A percentile compares a stretch with the other conserved stretches of the same genome.
Conservation (phyloP, 2,797 vertebrate genomes). For the Jordanella pulchra region DNA sequence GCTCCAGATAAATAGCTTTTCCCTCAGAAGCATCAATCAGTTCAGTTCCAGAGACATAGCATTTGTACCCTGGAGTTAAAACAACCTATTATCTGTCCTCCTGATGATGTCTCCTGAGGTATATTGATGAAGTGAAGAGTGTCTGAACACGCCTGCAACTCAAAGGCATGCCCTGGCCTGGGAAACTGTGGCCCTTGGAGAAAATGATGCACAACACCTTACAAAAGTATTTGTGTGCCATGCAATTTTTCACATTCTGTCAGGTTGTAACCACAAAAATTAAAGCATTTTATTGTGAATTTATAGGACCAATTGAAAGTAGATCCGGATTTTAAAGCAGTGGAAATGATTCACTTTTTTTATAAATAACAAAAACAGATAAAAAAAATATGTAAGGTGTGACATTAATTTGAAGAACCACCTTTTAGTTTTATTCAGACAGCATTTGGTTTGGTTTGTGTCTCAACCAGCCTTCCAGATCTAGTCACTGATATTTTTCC, state of each 20-base stretch:
- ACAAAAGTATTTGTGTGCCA: background rate
- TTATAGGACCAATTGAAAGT: background rate
- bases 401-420: background rate
- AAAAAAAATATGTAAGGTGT: background rate
- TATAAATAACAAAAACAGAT: background rate
- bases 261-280: background rate
- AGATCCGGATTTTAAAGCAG: background rate
- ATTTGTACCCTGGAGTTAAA: conserved; percentile 49
- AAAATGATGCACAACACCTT: conserved; percentile 37
- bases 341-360: background rate
- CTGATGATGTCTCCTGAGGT: conserved; percentile 36
- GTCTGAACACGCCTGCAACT: conserved; percentile 49
- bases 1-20: conserved; percentile 47
- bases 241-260: background rate
- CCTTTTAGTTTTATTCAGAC: background rate
- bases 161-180: conserved; percentile 30
- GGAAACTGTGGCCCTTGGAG: conserved; percentile 35
- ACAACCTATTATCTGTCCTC: conserved; percentile 55
- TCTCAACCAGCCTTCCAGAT: background rate
- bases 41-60: conserved; percentile 23
- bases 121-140: conserved; percentile 53
- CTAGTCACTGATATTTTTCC: no score
- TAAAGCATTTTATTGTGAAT: background rate
- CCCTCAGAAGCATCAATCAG: conserved; percentile 70
- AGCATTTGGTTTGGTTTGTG: background rate